A percentile compares a stretch with the other conserved stretches of the same genome.
Conservation (phyloP, 2,888 invertebrate genomes). For the Noctua janthina region DNA sequence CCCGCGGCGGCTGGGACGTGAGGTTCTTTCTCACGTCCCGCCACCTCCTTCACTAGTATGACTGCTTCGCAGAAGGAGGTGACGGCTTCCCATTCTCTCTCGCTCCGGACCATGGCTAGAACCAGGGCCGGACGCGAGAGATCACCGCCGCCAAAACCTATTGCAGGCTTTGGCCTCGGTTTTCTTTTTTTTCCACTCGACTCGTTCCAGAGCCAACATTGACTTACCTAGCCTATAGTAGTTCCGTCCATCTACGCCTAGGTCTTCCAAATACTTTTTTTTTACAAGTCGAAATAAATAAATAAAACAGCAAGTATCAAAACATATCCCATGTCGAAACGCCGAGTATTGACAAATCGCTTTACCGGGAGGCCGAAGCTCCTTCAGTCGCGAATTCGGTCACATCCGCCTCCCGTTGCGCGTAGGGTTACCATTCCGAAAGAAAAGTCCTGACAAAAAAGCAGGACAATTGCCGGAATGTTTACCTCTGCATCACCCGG, state of each 20-base stretch:
- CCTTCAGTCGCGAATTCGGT: slow-evolving; percentile 71
- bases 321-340: not conserved
- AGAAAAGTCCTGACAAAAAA: not conserved
- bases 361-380: slow-evolving; percentile 63
- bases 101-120: no score
- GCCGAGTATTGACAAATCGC: slow-evolving; percentile 72
- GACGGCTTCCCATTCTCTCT: no score
- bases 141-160: no score
- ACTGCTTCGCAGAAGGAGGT: no score
- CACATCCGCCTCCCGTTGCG: slow-evolving; percentile 68
- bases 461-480: not conserved
- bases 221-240: not conserved
- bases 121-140: no score
- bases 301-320: slow-evolving; percentile 56
- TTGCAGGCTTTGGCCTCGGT: no score
- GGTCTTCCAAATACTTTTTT: not conserved
- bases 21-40: no score
- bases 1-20: no score
- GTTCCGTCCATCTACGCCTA: not conserved
- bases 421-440: not conserved
- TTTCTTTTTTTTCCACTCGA: no score
- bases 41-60: no score
- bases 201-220: no score
- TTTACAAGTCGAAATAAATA: not conserved
- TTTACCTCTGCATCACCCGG: no score